Percentiles rank a stretch among this genome's conserved stretches.
These are phyloP conservation scores for Caenorhabditis angaria DNA, from an alignment of 2,888 invertebrate genomes.

Conservation along the genomic window DNA sequence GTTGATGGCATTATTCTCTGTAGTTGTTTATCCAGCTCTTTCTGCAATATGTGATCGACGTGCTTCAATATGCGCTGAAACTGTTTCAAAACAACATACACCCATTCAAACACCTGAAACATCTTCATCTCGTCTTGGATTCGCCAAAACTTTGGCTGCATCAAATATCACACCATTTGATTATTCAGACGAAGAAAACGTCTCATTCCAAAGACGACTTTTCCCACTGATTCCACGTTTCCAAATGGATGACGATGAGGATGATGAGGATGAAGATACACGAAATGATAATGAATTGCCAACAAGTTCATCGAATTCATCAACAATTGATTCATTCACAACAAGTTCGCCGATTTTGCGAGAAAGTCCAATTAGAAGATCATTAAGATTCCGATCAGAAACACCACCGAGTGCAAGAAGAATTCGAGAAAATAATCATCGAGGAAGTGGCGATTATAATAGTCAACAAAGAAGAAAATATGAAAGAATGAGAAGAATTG, in stretches of 20 bases:
- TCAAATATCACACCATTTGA: constrained; percentile 27
- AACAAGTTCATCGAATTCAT: constrained; percentile 32
- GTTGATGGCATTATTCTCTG: constrained; percentile 31
- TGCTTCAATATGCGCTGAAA: constrained; percentile 20
- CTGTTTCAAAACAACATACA: constrained; percentile 18
- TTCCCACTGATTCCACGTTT: not conserved
- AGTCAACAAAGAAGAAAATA: constrained; percentile 8
- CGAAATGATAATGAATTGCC: constrained; percentile 24
- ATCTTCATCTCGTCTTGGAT: constrained; percentile 15
- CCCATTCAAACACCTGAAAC: constrained; percentile 33
- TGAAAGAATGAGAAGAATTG: constrained; percentile 25
- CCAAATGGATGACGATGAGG: not conserved
- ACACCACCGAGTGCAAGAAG: not conserved
- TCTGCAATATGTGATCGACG: constrained; percentile 17
- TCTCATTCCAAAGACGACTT: not conserved
- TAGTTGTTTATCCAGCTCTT: constrained; percentile 26
- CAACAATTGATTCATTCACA: constrained; percentile 19
- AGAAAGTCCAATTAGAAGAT: constrained; percentile 22
- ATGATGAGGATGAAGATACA: constrained; percentile 29
- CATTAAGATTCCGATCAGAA: constrained; percentile 10
- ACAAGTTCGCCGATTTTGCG: constrained; percentile 6
- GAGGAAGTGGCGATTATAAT: not conserved
- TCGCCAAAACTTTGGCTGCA: constrained; percentile 1
- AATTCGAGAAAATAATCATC: not conserved
- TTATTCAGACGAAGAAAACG: constrained; percentile 35